phyloP scores from a whole-genome alignment of 2,113 vertebrate species.

The Micronycteris hirsuta region DNA sequence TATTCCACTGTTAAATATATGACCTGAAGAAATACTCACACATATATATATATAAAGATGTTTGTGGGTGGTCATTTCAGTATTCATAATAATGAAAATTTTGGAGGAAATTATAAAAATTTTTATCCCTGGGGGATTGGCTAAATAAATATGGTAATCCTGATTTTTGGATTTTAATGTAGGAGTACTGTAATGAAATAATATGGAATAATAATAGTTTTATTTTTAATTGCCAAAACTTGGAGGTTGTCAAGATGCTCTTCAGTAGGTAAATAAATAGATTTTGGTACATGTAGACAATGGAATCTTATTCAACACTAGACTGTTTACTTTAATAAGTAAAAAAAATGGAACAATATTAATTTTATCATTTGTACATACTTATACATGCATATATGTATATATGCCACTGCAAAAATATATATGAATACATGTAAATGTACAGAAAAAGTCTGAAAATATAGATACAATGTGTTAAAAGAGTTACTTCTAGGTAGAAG shows the following conservation, averaged over 20 bases:
- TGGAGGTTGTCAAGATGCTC: background rate
- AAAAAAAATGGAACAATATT: background rate
- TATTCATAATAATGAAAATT: background rate
- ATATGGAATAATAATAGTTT: background rate
- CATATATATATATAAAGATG: background rate
- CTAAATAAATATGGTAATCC: background rate
- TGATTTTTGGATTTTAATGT: background rate
- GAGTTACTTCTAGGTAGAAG: no score
- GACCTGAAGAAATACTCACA: background rate
- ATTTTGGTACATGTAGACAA: background rate
- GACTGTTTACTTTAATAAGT: no score
- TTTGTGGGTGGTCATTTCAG: background rate
- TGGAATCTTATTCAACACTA: no score
- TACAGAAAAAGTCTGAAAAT: background rate
- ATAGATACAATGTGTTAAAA: background rate
- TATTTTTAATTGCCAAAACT: background rate
- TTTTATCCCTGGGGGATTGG: background rate
- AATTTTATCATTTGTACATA: background rate
- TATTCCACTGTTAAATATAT: background rate
- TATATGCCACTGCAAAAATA: background rate
- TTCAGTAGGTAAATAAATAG: background rate
- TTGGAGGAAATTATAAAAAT: background rate
- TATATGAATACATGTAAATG: background rate
- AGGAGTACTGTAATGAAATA: background rate
- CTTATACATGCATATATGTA: background rate